A percentile compares a stretch with the other conserved stretches of the same genome.
These are phyloP conservation scores for Zoanthus sociatus DNA, from an alignment of 92 coral and sea anemone species.

Conservation along the genomic window DNA sequence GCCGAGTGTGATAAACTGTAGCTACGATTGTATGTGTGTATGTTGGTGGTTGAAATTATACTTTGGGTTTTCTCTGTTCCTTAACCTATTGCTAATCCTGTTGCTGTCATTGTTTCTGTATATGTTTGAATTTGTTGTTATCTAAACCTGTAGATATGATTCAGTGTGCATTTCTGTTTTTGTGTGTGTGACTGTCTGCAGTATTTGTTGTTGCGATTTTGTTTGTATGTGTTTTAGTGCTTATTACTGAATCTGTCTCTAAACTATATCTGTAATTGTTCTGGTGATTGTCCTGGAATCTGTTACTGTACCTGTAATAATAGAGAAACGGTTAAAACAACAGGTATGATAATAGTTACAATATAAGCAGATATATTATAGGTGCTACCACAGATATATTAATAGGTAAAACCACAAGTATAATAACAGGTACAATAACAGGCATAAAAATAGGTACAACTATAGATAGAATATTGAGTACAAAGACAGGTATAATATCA, in stretches of 20 bases:
- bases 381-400: no score
- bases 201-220: no score
- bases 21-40: neutral
- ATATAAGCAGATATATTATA: no score
- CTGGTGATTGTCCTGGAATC: no score
- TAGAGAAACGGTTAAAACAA: no score
- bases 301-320: no score
- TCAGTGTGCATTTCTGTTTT: neutral
- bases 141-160: neutral
- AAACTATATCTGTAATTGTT: neutral
- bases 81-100: neutral
- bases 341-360: no score
- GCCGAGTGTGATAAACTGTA: neutral
- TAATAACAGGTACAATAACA: no score
- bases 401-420: no score
- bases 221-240: neutral
- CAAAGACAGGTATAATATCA: no score
- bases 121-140: neutral
- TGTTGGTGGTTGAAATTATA: neutral
- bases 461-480: no score
- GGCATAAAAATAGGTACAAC: no score
- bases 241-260: neutral
- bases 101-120: neutral
- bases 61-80: neutral
- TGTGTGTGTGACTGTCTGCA: neutral